A percentile compares a stretch with the other conserved stretches of the same genome.
Conservation (phyloP, 2,888 invertebrate species). For the Elysia crispata region DNA sequence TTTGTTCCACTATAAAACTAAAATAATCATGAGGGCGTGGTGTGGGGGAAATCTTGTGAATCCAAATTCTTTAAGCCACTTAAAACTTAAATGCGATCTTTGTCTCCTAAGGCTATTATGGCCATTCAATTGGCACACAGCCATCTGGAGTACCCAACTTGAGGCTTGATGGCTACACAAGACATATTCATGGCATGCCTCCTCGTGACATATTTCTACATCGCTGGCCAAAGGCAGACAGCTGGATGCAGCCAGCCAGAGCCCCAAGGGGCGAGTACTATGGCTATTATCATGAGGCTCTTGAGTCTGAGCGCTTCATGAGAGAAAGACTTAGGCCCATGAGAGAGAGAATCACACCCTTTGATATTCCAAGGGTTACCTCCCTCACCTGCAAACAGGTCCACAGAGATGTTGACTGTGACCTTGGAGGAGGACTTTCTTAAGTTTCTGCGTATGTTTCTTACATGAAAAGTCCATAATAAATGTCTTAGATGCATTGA, state of each 20-base stretch:
- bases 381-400: constrained; percentile 39
- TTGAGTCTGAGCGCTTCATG: constrained; percentile 62
- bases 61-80: no score
- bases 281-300: constrained; percentile 71
- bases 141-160: constrained; percentile 63
- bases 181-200: constrained; percentile 67
- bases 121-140: constrained; percentile 63
- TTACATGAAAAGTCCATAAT: no score
- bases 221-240: constrained; percentile 66
- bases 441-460: neutral
- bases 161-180: constrained; percentile 65
- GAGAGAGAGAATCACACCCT: constrained; percentile 59
- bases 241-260: constrained; percentile 62
- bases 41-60: no score
- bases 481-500: no score
- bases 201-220: constrained; percentile 63
- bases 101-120: constrained; percentile 58
- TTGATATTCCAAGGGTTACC: constrained; percentile 59
- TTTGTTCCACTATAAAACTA: no score
- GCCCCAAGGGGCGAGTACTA: constrained; percentile 68
- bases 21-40: no score
- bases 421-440: constrained; percentile 39
- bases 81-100: no score
- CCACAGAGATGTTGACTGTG: constrained; percentile 41
- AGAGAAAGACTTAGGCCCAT: constrained; percentile 61